Base-by-base conservation (phyloP, 2,888 invertebrate genomes). In the Amblyteles armatorius region DNA sequence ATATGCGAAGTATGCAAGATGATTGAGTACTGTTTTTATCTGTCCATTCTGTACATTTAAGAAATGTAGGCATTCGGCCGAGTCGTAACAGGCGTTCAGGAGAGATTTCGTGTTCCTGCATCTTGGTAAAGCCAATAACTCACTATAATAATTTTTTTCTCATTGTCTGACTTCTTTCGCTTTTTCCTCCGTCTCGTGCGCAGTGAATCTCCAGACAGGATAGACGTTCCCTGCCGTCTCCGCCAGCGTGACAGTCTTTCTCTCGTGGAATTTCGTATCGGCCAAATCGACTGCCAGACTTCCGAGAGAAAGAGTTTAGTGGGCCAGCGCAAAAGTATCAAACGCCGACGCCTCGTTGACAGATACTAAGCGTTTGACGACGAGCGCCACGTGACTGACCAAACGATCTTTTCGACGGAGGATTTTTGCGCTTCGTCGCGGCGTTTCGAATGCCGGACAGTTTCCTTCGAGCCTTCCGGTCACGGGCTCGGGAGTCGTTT, bases 321-420 rank as follows among this genome's bases (percentile, higher is more conserved):
- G 19, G 29, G n/a, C 22, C 72, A 48, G 29, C 40, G 9, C 63
- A 50, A 50, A 19, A 29, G 33, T 11, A 50, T 63, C 67, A 67
- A 67, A 52, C 63, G 63, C 33, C 73, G 73, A 65, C 50, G 48
- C 48, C 50, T n/a, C 72, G 79, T 68, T 82, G 85, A 85, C 82
- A 77, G 85, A 60, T 82, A 85, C 79, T 72, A 79, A 85, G 82
- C 79, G 85, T 82, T 82, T 68, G 85, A 76, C 82, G 72, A 85
- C 82, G 79, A 82, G 44, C 67, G 40, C 73, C 85, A 85, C 85
- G 85, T 82, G 82, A 84, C 74, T 65, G 55, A 67, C 79, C 80
- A 77, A 40, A 85, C 79, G 82, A 82, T 82, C 76, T 82, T 76
- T 44, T 65, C 19, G 63, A 48, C 50, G 11, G 65, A 33, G 52